Evolutionary conservation across 2,113 vertebrate genomes (phyloP), one percentile per base, ranked within the genome.

Genomic region (Bufo gargarizans): DNA sequence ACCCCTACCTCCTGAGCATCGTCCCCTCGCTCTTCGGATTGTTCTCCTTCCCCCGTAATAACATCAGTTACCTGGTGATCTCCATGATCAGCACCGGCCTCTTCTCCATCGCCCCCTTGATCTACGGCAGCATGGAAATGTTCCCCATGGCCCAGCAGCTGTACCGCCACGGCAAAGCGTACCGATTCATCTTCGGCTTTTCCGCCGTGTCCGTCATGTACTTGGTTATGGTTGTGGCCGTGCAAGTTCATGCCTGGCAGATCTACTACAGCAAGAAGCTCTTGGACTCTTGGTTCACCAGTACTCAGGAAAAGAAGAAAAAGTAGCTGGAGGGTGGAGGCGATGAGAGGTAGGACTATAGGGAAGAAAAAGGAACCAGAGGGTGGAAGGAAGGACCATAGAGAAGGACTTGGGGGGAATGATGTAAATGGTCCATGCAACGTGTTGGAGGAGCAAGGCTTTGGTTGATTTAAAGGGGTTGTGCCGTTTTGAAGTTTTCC

Each of bases 241-340:
- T 98, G 55, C 98, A 99, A 91, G 96, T 99, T 79, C 98, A 99
- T 0, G 97, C 92, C 92, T 99, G 97, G 98, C 98, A 99, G 91
- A 96, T 99, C 86, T 99, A 99, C 94, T 99, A 99, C 93, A 99
- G 97, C 94, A 99, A 99, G 94, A 97, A 97, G 93, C 95, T 99
- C 45, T 95, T 99, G 91, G 98, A 99, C 92, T 96, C 98, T 84
- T 99, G 98, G 98, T 99, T 98, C 92, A 96, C 95, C 88, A 96
- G 95, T 94, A 99, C 98, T 1, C 98, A 99, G 92, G 98, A 99
- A 83, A 99, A 98, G 92, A 99, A 99, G 92, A 98, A 96, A 91
- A 98, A 99, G 94, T 99, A 91, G 96, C 47, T 63, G 17, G n/a
- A 12, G 59, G 20, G 83, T 55, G 65, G 14, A 61, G 55, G 50